These are phyloP conservation scores for Latrodectus geometricus DNA, from an alignment of 1,140 invertebrate genomes.

Conservation along the genomic window DNA sequence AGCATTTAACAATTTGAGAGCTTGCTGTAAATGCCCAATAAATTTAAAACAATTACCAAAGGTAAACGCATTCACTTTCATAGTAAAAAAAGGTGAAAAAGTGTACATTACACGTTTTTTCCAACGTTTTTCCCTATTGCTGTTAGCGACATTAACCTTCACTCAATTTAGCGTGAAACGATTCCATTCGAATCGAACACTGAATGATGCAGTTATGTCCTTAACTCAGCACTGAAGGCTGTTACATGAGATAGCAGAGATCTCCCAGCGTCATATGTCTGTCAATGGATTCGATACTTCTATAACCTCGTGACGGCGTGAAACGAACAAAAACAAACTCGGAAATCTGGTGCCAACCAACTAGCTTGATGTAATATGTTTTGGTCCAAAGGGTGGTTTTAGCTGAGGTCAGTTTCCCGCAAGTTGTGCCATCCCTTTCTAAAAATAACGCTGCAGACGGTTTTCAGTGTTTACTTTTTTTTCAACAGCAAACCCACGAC, in stretches of 20 bases:
- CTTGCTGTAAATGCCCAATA: no score
- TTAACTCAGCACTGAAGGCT: no score
- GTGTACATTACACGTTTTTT: no score
- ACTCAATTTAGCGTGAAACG: no score
- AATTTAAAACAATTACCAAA: no score
- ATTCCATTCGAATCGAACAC: no score
- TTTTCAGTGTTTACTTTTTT: slow-evolving; percentile 27
- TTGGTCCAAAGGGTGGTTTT: slow-evolving; percentile 19
- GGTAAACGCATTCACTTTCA: no score
- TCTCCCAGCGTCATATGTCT: background rate
- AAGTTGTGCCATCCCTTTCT: slow-evolving; percentile 8
- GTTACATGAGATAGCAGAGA: background rate
- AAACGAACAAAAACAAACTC: background rate
- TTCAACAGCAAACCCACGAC: background rate
- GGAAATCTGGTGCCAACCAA: slow-evolving; percentile 3
- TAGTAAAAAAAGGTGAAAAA: no score
- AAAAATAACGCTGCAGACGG: slow-evolving; percentile 15
- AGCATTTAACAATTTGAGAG: no score
- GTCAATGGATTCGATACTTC: background rate
- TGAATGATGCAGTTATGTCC: no score
- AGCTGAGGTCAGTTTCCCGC: slow-evolving; percentile 6
- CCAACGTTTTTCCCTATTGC: no score
- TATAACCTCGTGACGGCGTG: background rate
- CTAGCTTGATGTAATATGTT: slow-evolving; percentile 26
- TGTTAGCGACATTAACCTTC: no score